Evolutionary conservation across 2,888 invertebrate genomes (phyloP).

Genomic region (Rhagonycha lutea): DNA sequence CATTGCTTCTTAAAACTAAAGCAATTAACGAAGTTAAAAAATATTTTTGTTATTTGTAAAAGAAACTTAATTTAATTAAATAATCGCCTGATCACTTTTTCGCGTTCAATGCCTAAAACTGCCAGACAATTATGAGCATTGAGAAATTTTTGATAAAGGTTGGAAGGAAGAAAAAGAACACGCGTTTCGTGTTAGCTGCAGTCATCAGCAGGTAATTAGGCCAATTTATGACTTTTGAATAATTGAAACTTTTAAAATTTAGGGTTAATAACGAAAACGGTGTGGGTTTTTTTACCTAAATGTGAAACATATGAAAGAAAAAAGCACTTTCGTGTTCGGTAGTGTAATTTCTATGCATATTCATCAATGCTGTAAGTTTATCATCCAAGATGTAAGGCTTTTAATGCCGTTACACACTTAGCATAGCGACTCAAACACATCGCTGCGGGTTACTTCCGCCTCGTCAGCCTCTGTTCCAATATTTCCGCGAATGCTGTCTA

Average conservation of each 20-base stretch:
- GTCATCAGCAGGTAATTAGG: not conserved
- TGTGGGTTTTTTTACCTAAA: too few species aligned
- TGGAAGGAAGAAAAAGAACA: not conserved
- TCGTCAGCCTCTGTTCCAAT: conserved; percentile 54
- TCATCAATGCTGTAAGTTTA: not conserved
- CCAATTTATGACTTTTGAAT: not conserved
- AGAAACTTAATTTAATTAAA: not conserved
- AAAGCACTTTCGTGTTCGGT: not conserved
- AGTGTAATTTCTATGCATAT: not conserved
- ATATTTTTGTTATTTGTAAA: not conserved
- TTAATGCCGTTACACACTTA: conserved; percentile 32
- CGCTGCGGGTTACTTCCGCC: conserved; percentile 53
- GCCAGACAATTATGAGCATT: not conserved
- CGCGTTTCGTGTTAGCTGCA: not conserved
- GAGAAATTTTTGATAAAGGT: not conserved
- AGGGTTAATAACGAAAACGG: not conserved
- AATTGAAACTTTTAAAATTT: not conserved
- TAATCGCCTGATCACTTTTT: not conserved
- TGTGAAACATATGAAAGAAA: not conserved
- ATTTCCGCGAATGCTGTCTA: conserved; percentile 52
- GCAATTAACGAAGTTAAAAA: not conserved
- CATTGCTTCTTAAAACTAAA: too few species aligned
- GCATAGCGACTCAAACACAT: conserved; percentile 31
- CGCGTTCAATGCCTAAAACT: not conserved
- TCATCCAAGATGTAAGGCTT: conserved; percentile 20